phyloP scores from a whole-genome alignment of 2,888 invertebrate species.

The Eulithis prunata region DNA sequence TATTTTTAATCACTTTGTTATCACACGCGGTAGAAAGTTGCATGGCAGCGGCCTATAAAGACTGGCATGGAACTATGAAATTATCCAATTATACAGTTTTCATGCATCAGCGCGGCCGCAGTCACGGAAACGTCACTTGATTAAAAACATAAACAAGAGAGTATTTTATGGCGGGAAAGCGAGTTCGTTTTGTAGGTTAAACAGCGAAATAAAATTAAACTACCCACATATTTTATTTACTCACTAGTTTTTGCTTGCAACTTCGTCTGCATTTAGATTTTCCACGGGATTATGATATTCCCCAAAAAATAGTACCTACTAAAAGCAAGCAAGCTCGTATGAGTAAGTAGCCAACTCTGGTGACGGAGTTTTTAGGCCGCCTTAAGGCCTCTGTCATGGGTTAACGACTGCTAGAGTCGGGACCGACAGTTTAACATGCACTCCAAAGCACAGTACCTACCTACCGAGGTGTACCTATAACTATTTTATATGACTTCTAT shows the following conservation, averaged over 20 bases:
- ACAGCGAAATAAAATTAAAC: conserved; percentile 33
- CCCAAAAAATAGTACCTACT: no score
- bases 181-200: conserved; percentile 34
- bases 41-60: conserved; percentile 23
- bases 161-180: conserved; percentile 48
- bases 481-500: no score
- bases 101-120: conserved; percentile 55
- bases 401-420: no score
- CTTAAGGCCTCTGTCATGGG: no score
- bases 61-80: conserved; percentile 40
- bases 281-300: no score
- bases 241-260: conserved; percentile 18
- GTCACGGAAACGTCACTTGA: conserved; percentile 71
- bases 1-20: conserved; percentile 34
- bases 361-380: no score
- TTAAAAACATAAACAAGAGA: conserved; percentile 60
- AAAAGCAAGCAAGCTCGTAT: no score
- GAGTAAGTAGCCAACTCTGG: no score
- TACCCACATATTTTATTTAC: conserved; percentile 31
- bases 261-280: neutral
- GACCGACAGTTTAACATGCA: no score
- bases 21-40: conserved; percentile 31
- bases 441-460: no score
- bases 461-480: no score
- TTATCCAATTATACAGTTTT: conserved; percentile 43